phyloP scores from a whole-genome alignment of 2,113 vertebrate genomes.

The Pseudorhombus dupliciocellatus region DNA sequence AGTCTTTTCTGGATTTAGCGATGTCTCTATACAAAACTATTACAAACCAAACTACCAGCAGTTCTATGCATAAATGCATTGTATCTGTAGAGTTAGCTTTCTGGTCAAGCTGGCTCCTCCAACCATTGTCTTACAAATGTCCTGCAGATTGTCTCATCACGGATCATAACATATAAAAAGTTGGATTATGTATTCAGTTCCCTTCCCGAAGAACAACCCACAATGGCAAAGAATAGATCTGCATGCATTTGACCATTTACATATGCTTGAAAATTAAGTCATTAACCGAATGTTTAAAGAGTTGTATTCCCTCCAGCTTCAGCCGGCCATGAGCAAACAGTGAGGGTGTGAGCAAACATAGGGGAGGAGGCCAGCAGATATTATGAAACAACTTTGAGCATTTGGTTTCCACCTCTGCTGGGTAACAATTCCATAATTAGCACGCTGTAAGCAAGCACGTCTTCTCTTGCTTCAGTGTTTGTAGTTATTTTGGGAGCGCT shows the following conservation, averaged over 20 bases:
- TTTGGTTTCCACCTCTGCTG: conserved; percentile 1
- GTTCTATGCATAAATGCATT: not conserved
- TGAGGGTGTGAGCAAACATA: not conserved
- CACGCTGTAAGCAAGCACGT: conserved; percentile 46
- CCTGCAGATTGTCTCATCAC: no score
- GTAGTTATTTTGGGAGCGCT: conserved; percentile 61
- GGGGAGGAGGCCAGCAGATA: conserved; percentile 14
- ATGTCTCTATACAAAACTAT: not conserved
- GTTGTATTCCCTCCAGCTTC: not conserved
- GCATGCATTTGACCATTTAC: not conserved
- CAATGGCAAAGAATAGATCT: not conserved
- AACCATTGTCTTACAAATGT: not conserved
- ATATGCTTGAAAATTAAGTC: conserved; percentile 6
- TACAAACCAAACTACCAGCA: not conserved
- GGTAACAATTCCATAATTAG: conserved; percentile 62
- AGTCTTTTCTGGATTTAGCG: not conserved
- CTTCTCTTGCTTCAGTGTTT: conserved; percentile 60
- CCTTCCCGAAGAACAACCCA: not conserved
- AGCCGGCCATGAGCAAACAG: not conserved
- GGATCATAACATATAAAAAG: no score
- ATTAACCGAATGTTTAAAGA: not conserved
- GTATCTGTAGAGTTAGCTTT: not conserved
- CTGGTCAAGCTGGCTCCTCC: not conserved
- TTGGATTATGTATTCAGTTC: not conserved
- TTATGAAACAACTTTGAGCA: conserved; percentile 3